Base-by-base conservation (phyloP, 2,888 invertebrate species). In the Nysson spinosus region DNA sequence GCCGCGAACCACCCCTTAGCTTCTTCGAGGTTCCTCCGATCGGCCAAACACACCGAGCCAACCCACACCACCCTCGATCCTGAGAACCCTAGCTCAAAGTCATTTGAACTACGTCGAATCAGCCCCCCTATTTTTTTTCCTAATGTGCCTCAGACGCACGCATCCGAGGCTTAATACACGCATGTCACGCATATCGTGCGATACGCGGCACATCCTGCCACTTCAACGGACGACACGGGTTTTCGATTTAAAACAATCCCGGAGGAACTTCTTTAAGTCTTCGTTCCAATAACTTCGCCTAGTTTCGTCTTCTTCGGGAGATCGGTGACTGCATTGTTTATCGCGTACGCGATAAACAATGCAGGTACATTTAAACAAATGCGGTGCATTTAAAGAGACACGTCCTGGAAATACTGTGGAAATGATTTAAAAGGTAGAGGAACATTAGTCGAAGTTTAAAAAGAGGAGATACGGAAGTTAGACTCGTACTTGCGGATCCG, bases 41-140 rank as follows among this genome's bases (percentile, higher is more conserved):
- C 68, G 64, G 19, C 68, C 60, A 61, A 75, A 70, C 67, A 58
- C n/a, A n/a, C n/a, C n/a, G n/a, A n/a, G 57, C 67, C 65, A 42
- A 67, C 51, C 50, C 61, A 39, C 39, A 26, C 47, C 64, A 57
- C 62, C 60, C 62, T n/a, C n/a, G n/a, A n/a, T n/a, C n/a, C n/a
- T n/a, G n/a, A n/a, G 14, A 44, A 28, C 51, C 60, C 22, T 42
- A 52, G 60, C 69, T 70, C 67, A 67, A 74, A 79, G 71, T 77
- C 80, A 72, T 74, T 73, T 68, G 71, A 68, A 75, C 74, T 73
- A 70, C 79, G 75, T 78, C 74, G 66, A 70, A 77, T 78, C 76
- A 65, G 66, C 72, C 50, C 40, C 37, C 39, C 37, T 57, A 47
- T 68, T 70, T 76, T 74, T 74, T 72, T 75, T 75, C 62, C 61